Evolutionary conservation across 2,113 vertebrate species (phyloP).

Genomic region (Cyphomyrus discorhynchus): DNA sequence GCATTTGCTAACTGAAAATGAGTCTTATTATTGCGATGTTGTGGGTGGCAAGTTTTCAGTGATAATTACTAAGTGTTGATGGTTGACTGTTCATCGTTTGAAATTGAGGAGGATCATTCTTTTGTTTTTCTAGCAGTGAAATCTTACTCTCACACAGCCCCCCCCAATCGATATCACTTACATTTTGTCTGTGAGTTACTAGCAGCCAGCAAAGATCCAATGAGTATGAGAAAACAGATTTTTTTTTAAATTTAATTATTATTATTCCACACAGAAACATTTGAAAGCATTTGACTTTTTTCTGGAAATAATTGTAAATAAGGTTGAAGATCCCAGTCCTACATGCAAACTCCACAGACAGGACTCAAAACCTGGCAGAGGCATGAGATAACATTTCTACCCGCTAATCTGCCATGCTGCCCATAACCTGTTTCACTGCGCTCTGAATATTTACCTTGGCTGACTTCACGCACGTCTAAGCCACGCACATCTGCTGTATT

Average conservation of each 20-base stretch:
- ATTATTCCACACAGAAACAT: not conserved
- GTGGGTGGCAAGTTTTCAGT: not conserved
- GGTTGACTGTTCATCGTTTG: not conserved
- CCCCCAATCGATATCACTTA: not conserved
- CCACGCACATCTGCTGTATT: not conserved
- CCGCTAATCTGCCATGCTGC: not conserved
- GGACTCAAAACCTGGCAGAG: not conserved
- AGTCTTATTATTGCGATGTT: not conserved
- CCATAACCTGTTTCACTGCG: not conserved
- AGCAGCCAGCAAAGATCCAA: not conserved
- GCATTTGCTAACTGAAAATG: not conserved
- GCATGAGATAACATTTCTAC: not conserved
- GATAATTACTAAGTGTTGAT: not conserved
- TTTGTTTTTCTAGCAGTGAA: not conserved
- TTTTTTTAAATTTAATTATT: not conserved
- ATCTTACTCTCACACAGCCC: not conserved
- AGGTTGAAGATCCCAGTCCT: not conserved
- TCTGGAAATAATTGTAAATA: not conserved
- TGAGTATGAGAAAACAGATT: not conserved
- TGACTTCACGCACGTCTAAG: not conserved
- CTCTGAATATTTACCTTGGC: not conserved
- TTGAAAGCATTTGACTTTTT: not conserved
- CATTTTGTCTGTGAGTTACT: not conserved
- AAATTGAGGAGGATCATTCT: not conserved
- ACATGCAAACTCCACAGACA: not conserved